Evolutionary conservation across 1,140 invertebrate genomes (phyloP), one percentile per base, ranked within the genome.

Genomic region (Muscidifurax raptorellus): DNA sequence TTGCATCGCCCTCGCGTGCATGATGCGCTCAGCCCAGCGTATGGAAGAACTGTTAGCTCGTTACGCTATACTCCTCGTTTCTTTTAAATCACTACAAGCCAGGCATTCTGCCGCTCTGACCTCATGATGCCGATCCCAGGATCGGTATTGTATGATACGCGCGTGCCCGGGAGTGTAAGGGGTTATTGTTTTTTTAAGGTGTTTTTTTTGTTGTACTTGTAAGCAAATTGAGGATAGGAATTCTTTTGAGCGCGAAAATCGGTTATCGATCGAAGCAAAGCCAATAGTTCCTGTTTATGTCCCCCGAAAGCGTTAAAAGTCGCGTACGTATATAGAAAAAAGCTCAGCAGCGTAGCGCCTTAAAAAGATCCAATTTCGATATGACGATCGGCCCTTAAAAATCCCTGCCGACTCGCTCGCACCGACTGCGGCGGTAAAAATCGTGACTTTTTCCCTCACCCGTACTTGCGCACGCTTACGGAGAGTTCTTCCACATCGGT

Each of bases 401-500:
- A 83, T 83, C 7, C 18, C 0, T 5, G 36, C 27, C 36, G 59
- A 9, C 28, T 28, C 27, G 25, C 6, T 67, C 71, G 32, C 40
- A 7, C 7, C 30, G 27, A 59, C 52, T n/a, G 18, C 27, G 18
- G 74, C 22, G 27, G 75, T 47, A 66, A 83, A 83, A 86, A 80
- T 52, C 36, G 18, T 67, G 44, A 74, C 59, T 80, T 77, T 79
- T 84, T 85, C 25, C 72, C 25, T 74, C 28, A 12, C 12, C 3
- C 64, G 67, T n/a, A 40, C 59, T 40, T 74, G 28, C 66, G 28
- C 25, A 27, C 64, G 76, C 52, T 64, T 79, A 15, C 66, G 18
- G 30, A 84, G 76, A 83, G 87, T 86, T 88, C 84, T 82, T 87
- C 86, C 80, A 85, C 84, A n/a, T 86, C 81, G 83, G 77, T 80